phyloP scores from a whole-genome alignment of 2,888 invertebrate species.

The Rutpela maculata region DNA sequence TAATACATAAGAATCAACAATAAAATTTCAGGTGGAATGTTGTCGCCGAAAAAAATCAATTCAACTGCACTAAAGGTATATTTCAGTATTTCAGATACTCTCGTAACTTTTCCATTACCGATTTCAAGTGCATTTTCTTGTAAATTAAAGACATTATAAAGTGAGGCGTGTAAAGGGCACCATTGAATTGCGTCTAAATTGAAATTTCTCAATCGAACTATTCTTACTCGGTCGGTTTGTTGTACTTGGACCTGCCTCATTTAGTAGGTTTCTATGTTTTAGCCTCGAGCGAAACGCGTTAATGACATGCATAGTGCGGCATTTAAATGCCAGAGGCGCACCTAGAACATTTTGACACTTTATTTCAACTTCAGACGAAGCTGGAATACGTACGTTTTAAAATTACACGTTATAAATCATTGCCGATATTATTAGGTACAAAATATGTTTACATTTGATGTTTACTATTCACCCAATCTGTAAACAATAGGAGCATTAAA shows the following conservation, averaged over 20 bases:
- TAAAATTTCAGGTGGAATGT: too few relatives aligned
- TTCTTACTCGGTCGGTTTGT: not conserved
- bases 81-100: not conserved
- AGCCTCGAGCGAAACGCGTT: slow-evolving; percentile 42
- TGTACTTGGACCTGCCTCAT: slow-evolving; percentile 35
- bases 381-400: too few relatives aligned
- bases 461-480: too few relatives aligned
- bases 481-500: too few relatives aligned
- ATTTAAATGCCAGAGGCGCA: slow-evolving; percentile 37
- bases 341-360: not conserved
- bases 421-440: too few relatives aligned
- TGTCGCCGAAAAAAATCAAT: too few relatives aligned
- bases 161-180: slow-evolving; percentile 18
- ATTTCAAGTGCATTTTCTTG: slow-evolving; percentile 9
- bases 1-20: too few relatives aligned
- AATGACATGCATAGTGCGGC: slow-evolving; percentile 53
- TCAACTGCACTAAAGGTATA: too few relatives aligned
- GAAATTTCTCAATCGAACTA: slow-evolving; percentile 20
- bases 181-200: not conserved
- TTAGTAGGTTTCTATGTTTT: slow-evolving; percentile 49
- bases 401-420: too few relatives aligned
- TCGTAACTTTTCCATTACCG: not conserved
- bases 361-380: too few relatives aligned
- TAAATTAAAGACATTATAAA: not conserved
- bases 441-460: too few relatives aligned